phyloP scores from a whole-genome alignment of 2,113 vertebrate genomes.

The Plestiodon gilberti region DNA sequence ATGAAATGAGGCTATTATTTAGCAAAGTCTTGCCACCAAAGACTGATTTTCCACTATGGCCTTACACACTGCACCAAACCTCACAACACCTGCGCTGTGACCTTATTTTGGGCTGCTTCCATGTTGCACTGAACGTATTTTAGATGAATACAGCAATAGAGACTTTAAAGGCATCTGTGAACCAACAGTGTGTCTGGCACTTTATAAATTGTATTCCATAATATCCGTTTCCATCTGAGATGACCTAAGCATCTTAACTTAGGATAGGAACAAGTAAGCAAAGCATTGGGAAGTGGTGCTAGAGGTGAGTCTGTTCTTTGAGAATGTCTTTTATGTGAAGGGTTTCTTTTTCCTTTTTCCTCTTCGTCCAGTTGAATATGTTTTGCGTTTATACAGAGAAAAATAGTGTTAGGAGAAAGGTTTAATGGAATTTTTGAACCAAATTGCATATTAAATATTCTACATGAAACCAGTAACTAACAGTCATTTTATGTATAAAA shows the following conservation, averaged over 20 bases:
- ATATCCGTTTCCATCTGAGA: slow-evolving; percentile 32
- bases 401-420: not conserved
- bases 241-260: slow-evolving; percentile 4
- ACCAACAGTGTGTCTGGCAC: not conserved
- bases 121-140: slow-evolving; percentile 13
- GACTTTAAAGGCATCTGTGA: not conserved
- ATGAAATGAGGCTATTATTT: slow-evolving; percentile 6
- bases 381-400: not conserved
- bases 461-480: not conserved
- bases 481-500: not conserved
- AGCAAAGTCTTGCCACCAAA: not conserved
- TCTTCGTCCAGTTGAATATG: not conserved
- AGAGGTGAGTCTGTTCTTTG: slow-evolving; percentile 11
- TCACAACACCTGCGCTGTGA: not conserved
- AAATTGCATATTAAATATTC: not conserved
- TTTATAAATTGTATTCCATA: not conserved
- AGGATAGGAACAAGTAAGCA: slow-evolving; percentile 14
- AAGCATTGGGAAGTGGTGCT: slow-evolving; percentile 28
- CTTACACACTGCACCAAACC: fast-evolving
- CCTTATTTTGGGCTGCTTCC: not conserved
- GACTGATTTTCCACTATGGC: not conserved
- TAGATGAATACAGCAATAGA: not conserved
- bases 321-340: not conserved
- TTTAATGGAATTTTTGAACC: not conserved
- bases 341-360: not conserved